These are phyloP conservation scores for Microtus oregoni DNA, from an alignment of 2,113 vertebrate species.

Conservation along the genomic window DNA sequence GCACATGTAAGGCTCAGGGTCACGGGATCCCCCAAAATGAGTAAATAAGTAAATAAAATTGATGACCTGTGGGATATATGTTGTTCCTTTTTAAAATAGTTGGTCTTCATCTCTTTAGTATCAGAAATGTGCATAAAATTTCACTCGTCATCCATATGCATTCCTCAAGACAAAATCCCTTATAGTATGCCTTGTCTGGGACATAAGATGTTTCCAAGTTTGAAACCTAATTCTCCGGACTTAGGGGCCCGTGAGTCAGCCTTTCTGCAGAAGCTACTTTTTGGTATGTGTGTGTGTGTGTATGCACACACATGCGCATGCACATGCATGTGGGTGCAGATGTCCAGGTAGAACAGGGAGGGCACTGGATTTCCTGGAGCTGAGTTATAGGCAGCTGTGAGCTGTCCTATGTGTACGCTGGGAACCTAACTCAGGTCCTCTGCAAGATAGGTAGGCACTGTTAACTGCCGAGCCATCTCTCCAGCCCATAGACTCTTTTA, in stretches of 20 bases:
- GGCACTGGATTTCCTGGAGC: not conserved
- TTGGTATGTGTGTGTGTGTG: not conserved
- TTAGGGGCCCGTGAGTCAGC: not conserved
- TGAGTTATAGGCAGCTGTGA: not conserved
- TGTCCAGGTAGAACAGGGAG: too few species aligned
- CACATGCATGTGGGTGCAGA: too few species aligned
- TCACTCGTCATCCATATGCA: not conserved
- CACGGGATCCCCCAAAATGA: not conserved
- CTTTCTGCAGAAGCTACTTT: constrained; percentile 6
- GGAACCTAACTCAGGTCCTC: not conserved
- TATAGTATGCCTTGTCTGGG: not conserved
- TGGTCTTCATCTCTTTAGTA: constrained; percentile 28
- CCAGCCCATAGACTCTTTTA: not conserved
- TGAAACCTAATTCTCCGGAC: not conserved
- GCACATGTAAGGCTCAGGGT: not conserved
- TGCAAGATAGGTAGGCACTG: not conserved
- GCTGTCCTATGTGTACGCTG: not conserved
- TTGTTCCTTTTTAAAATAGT: not conserved
- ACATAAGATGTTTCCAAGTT: constrained; percentile 20
- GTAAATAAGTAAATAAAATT: not conserved
- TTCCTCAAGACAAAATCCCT: not conserved
- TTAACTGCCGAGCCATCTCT: not conserved
- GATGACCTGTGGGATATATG: not conserved
- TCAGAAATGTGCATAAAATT: constrained; percentile 8
- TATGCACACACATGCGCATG: too few species aligned